phyloP scores from a whole-genome alignment of 2,113 vertebrate genomes.

The Patagioenas fasciata region DNA sequence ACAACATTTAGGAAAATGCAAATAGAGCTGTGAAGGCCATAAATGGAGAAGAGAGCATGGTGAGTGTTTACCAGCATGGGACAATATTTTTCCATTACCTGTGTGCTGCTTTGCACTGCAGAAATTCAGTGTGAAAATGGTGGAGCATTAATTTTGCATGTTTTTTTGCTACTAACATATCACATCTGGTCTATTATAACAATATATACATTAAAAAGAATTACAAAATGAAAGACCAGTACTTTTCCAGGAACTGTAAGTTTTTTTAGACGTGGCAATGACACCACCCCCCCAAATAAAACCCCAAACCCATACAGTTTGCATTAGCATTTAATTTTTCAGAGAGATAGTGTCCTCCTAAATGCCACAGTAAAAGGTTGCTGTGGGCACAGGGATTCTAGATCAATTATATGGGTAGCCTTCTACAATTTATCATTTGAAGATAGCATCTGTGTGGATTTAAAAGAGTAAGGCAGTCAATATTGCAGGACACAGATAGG shows the following conservation, averaged over 20 bases:
- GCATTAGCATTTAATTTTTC: slow-evolving; percentile 71
- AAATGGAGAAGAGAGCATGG: background rate
- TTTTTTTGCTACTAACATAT: background rate
- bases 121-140: background rate
- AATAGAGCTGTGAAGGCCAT: background rate
- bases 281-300: background rate
- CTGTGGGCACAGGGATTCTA: slow-evolving; percentile 69
- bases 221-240: background rate
- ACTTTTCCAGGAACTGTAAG: background rate
- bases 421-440: slow-evolving; percentile 76
- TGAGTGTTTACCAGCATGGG: background rate
- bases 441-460: slow-evolving; percentile 81
- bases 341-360: slow-evolving; percentile 74
- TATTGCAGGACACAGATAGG: slow-evolving; percentile 51
- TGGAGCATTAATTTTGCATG: slow-evolving; percentile 17
- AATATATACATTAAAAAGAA: background rate
- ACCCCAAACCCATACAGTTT: background rate
- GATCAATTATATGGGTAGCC: slow-evolving; percentile 83
- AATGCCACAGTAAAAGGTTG: slow-evolving; percentile 79
- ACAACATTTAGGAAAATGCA: background rate
- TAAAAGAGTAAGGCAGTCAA: slow-evolving; percentile 65
- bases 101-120: background rate
- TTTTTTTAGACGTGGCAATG: background rate
- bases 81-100: background rate
- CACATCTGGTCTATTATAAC: slow-evolving; percentile 4